Conservation (phyloP, 2,888 invertebrate genomes). For the Agriopis aurantiaria region DNA sequence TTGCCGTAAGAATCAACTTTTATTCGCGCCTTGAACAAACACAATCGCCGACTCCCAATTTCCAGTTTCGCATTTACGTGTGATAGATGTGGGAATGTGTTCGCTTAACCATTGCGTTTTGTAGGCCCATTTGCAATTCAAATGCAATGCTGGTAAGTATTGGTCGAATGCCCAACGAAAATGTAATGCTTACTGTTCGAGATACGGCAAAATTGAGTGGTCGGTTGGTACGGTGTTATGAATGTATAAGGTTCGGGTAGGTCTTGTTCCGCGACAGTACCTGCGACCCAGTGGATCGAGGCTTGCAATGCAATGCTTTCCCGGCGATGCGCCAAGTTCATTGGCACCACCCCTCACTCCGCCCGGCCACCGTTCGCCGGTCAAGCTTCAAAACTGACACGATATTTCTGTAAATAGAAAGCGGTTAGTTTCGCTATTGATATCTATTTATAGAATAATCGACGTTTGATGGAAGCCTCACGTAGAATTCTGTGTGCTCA, state of each 20-base stretch:
- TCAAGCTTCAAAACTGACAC: slow-evolving; percentile 73
- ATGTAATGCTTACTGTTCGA: slow-evolving; percentile 61
- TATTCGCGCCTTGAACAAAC: not conserved
- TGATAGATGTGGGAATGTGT: slow-evolving; percentile 71
- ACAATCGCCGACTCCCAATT: slow-evolving; percentile 9
- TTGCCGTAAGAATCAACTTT: slow-evolving; percentile 39
- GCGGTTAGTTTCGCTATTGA: slow-evolving; percentile 69
- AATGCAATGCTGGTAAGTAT: slow-evolving; percentile 60
- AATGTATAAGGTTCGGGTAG: slow-evolving; percentile 42
- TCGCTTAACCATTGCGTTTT: slow-evolving; percentile 59
- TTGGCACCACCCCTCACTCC: slow-evolving; percentile 68
- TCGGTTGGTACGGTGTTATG: not conserved
- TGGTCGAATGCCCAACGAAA: slow-evolving; percentile 63
- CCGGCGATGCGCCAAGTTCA: slow-evolving; percentile 76
- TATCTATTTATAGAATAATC: slow-evolving; percentile 66
- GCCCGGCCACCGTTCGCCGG: slow-evolving; percentile 36
- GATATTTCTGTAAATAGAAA: slow-evolving; percentile 79
- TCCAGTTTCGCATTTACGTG: slow-evolving; percentile 45
- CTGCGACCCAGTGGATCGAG: slow-evolving; percentile 72
- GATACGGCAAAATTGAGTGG: slow-evolving; percentile 59
- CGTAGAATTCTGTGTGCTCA: slow-evolving; percentile 34
- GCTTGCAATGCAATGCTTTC: slow-evolving; percentile 72
- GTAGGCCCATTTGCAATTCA: slow-evolving; percentile 66
- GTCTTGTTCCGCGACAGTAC: slow-evolving; percentile 67
- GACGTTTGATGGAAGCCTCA: slow-evolving; percentile 39